Percentiles rank a stretch among this genome's conserved stretches.
These are phyloP conservation scores for Phaethornis superciliosus DNA, from an alignment of 2,113 vertebrate genomes.

Conservation along the genomic window DNA sequence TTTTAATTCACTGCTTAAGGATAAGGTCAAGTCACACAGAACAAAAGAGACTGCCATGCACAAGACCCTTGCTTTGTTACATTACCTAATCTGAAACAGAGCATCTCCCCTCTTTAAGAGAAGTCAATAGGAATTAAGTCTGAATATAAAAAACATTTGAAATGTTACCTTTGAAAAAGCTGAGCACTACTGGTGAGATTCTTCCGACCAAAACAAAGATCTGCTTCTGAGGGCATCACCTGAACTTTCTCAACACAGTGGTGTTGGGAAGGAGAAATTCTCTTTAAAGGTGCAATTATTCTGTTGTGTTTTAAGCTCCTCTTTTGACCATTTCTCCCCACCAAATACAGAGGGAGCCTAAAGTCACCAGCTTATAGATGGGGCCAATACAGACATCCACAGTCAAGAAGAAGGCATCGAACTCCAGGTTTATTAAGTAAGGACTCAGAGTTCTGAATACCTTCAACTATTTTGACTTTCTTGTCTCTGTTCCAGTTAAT, in stretches of 20 bases:
- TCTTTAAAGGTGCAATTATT: background rate
- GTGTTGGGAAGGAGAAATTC: background rate
- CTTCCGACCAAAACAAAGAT: background rate
- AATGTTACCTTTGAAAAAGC: background rate
- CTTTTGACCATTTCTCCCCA: background rate
- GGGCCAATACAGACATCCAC: background rate
- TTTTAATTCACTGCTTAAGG: background rate
- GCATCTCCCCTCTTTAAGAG: background rate
- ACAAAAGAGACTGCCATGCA: background rate
- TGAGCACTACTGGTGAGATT: background rate
- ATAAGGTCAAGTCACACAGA: background rate
- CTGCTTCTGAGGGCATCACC: background rate
- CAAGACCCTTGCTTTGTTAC: background rate
- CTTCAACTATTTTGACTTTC: background rate
- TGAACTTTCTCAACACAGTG: background rate
- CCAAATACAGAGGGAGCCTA: background rate
- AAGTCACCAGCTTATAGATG: background rate
- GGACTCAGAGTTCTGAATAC: fast-evolving
- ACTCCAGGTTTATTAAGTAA: background rate
- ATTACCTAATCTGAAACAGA: background rate
- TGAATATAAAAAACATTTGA: background rate
- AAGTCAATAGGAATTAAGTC: background rate
- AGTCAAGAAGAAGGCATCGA: background rate
- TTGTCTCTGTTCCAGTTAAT: background rate
- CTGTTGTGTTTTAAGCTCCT: background rate